A percentile compares a stretch with the other conserved stretches of the same genome.
Conservation (phyloP, 2,797 vertebrate species). For the Coregonus ussuriensis region DNA sequence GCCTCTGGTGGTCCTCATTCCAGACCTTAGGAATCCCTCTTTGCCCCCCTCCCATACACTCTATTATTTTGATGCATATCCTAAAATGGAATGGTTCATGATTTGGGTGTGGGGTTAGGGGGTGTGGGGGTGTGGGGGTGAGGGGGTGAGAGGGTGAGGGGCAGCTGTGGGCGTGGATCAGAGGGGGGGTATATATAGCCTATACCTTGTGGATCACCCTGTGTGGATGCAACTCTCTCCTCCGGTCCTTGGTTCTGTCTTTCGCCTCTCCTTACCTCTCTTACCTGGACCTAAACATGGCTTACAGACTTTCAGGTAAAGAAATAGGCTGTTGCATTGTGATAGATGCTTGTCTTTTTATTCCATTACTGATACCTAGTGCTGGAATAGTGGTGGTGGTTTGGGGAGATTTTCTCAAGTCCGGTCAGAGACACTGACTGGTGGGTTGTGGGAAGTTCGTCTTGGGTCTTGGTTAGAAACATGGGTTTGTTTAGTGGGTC, state of each 20-base stretch:
- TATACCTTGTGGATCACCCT: slow-evolving; percentile 23
- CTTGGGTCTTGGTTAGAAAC: not conserved
- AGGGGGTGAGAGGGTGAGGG: slow-evolving; percentile 33
- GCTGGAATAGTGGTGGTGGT: not conserved
- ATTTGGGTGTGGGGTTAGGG: not conserved
- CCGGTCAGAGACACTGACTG: not conserved
- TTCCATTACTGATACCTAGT: not conserved
- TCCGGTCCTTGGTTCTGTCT: slow-evolving; percentile 7
- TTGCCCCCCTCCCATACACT: slow-evolving; percentile 48
- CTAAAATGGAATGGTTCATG: slow-evolving; percentile 75
- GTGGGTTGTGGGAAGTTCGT: not conserved
- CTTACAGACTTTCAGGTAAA: slow-evolving; percentile 92
- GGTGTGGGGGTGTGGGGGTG: too few species aligned
- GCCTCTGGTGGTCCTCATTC: slow-evolving; percentile 16
- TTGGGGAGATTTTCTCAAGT: not conserved
- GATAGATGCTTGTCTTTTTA: not conserved
- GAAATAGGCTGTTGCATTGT: not conserved
- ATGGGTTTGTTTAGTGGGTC: not conserved
- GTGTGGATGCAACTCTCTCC: slow-evolving; percentile 57
- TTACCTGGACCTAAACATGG: slow-evolving; percentile 76
- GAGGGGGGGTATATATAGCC: slow-evolving; percentile 65
- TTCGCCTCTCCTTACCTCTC: slow-evolving; percentile 11
- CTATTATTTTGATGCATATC: slow-evolving; percentile 60
- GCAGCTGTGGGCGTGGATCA: slow-evolving; percentile 46
- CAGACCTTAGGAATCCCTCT: too few species aligned